Percentiles rank a stretch among this genome's conserved stretches.
Conservation (phyloP, 2,113 vertebrate species). For the Noturus placidus region DNA sequence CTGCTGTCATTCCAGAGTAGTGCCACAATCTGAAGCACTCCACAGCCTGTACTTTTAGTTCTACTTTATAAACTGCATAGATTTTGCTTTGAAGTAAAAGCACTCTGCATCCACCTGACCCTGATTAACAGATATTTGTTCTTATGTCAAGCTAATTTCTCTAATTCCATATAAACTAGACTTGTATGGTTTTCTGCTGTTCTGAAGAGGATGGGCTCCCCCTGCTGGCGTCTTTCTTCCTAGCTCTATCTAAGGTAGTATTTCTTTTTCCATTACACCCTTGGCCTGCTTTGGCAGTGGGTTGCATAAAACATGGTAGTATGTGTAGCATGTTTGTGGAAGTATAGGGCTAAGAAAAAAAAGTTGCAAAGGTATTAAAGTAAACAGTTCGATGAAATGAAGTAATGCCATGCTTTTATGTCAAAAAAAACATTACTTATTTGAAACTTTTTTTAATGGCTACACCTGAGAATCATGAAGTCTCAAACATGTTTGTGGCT, state of each 20-base stretch:
- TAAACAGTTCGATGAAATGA: background rate
- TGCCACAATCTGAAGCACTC: background rate
- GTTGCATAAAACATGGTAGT: background rate
- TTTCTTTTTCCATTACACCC: background rate
- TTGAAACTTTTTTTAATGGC: background rate
- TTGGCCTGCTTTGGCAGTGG: background rate
- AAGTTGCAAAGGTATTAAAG: background rate
- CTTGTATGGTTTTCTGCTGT: background rate
- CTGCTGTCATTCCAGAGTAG: slow-evolving; percentile 41
- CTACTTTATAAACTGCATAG: background rate
- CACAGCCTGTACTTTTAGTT: no score
- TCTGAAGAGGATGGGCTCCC: background rate
- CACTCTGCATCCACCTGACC: no score
- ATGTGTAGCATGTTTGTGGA: no score
- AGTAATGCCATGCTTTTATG: background rate
- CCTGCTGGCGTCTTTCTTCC: background rate
- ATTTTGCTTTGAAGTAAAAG: background rate
- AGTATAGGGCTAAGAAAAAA: background rate
- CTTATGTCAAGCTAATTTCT: background rate
- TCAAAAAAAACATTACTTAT: background rate
- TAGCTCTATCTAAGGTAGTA: background rate
- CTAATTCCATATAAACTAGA: background rate
- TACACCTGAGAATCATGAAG: background rate
- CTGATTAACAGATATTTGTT: background rate
- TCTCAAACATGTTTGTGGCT: background rate